These are phyloP conservation scores for Drosophila nigricruria DNA, from an alignment of 2,888 invertebrate species.

Conservation along the genomic window DNA sequence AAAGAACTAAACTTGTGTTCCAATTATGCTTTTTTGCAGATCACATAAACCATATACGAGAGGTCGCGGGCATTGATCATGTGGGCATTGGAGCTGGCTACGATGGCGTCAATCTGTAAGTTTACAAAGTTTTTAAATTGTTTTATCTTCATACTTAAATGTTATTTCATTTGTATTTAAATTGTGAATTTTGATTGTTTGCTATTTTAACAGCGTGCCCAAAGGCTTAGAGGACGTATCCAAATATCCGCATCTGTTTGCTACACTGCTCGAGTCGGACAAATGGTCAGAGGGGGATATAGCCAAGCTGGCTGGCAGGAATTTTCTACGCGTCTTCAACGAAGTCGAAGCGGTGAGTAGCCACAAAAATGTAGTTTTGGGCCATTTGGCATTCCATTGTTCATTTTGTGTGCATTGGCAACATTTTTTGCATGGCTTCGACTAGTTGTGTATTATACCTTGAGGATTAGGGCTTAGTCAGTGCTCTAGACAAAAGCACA, in stretches of 20 bases:
- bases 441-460: conserved; percentile 48
- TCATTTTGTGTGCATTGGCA: conserved; percentile 38
- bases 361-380: conserved; percentile 3
- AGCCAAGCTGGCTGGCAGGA: conserved; percentile 92
- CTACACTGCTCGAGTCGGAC: conserved; percentile 92
- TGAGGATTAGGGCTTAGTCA: conserved; percentile 46
- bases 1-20: not conserved
- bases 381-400: conserved; percentile 41
- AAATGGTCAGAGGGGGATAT: conserved; percentile 93
- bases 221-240: conserved; percentile 94
- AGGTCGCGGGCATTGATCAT: conserved; percentile 94
- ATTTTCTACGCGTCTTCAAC: conserved; percentile 92
- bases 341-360: conserved; percentile 91
- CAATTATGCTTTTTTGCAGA: conserved; percentile 86
- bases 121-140: not conserved
- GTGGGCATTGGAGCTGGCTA: conserved; percentile 95
- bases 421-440: conserved; percentile 44
- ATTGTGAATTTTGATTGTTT: not conserved
- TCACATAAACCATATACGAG: conserved; percentile 95
- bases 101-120: conserved; percentile 96
- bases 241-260: conserved; percentile 93
- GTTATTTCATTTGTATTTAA: not conserved
- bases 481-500: conserved; percentile 50
- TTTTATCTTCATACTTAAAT: not conserved
- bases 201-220: conserved; percentile 86